Evolutionary conservation across 1,140 invertebrate species (phyloP), one percentile per base, ranked within the genome.

Genomic region (Lanistes nyassanus): DNA sequence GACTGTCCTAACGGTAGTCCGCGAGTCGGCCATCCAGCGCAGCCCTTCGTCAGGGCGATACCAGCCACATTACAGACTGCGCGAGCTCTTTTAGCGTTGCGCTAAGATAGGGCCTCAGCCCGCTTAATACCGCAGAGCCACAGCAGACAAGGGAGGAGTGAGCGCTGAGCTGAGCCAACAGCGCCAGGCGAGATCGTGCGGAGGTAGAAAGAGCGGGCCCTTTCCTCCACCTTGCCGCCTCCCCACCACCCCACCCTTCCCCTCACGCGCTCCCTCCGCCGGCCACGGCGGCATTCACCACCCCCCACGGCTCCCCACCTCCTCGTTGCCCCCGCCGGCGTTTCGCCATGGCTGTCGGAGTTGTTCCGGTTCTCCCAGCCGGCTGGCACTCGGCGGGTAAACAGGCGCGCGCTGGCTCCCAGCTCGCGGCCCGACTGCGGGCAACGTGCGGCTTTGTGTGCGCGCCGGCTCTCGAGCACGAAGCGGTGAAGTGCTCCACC

Each of bases 301-400:
- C 64, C 36, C 34, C 34, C 37, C 26, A 2, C 39, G 3, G 19
- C 37, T n/a, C 26, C 36, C 23, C 66, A n/a, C 66, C 39, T 39
- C 42, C 53, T 70, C 65, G 29, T 34, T 70, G 19, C 74, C 31
- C 66, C 39, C 37, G 31, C 60, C 60, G 42, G 42, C 42, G 42
- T 16, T 36, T 23, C 37, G 65, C 65, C 29, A n/a, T 23, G 65
- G 65, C 37, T 36, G 65, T 31, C n/a, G 56, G 56, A 34, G 36
- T 67, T 67, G 65, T 67, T 67, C 65, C 65, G 19, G n/a, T 67
- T 42, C 65, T 47, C 65, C 65, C 39, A 36, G 65, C 37, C 65
- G 65, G 21, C 65, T 42, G 65, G 11, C 65, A 67, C 65, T 67
- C 65, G 65, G 13, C 65, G 65, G 39, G 65, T 67, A 67, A 67